These are phyloP conservation scores for Ictalurus punctatus DNA, from an alignment of 2,113 vertebrate species.

Conservation along the genomic window DNA sequence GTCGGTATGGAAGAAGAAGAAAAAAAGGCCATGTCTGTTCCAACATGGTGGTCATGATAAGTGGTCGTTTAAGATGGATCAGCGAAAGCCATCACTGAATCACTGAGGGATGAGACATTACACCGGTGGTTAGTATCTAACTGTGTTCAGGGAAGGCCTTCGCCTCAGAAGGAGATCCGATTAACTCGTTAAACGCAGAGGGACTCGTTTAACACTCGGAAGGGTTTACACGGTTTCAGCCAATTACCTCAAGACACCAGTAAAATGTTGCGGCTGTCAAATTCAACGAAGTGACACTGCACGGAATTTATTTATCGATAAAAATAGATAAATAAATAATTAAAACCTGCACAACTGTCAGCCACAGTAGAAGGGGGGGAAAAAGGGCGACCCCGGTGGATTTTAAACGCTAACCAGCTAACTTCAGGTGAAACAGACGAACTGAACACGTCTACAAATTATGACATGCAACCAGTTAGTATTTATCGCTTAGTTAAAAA, in stretches of 20 bases:
- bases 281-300: background rate
- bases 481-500: background rate
- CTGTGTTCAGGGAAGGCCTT: background rate
- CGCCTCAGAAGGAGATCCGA: slow-evolving; percentile 59
- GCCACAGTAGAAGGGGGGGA: background rate
- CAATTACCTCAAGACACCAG: background rate
- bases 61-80: slow-evolving; percentile 2
- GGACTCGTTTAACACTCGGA: slow-evolving; percentile 58
- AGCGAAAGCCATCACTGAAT: background rate
- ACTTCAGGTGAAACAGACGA: background rate
- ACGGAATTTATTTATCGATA: too few relatives aligned
- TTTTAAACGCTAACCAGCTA: slow-evolving; percentile 19
- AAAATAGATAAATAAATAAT: background rate
- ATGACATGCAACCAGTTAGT: background rate
- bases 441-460: background rate
- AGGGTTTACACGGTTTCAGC: slow-evolving; percentile 35
- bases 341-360: background rate
- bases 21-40: background rate
- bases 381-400: background rate
- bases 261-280: background rate
- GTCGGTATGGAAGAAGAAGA: background rate
- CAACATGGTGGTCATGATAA: slow-evolving; percentile 7
- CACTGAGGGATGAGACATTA: background rate
- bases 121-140: background rate
- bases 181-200: slow-evolving; percentile 66